Evolutionary conservation across 2,797 vertebrate species (phyloP), one percentile per base, ranked within the genome.

Genomic region (Paedocypris micromegethes): DNA sequence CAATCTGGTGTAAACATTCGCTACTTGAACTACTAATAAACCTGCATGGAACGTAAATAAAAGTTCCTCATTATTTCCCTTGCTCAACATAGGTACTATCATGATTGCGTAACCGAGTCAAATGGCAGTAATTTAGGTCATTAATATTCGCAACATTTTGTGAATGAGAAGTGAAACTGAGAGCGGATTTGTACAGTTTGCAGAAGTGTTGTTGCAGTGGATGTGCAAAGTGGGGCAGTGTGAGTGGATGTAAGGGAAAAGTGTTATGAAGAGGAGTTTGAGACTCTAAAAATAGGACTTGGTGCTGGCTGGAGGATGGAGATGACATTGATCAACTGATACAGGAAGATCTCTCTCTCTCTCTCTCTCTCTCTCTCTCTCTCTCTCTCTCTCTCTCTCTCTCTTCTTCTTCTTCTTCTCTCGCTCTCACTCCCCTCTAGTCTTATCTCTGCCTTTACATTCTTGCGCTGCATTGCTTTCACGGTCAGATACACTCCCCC

Each of bases 291-390:
- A 78, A 74, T 77, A 80, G 72, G 52, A 68, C 42, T 50, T 9
- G 8, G 58, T 72, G 73, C 80, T 78, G 72, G 68, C 73, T 78
- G 72, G 77, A 77, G 75, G 71, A 72, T 69, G 73, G 66, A 71
- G 66, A 82, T 76, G 78, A 82, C 78, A 78, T 74, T 80, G 80
- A 82, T 80, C 73, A 80, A 80, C 75, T 72, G 67, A 82, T 82
- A 76, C 64, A 73, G 70, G 38, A 68, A 68, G 50, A 67, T 68
- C 52, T 66, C 43, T 8, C 37, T 62, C 57, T 49, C 56, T 56
- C 47, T 42, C 60, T 9, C 58, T 56, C 62, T 59, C 50, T 60
- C 49, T 55, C 47, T 38, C 57, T 49, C 43, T 41, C 6, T 48
- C 42, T 37, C 64, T 61, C 60, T 53, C 58, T 9, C 9, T 9